Evolutionary conservation across 2,797 vertebrate species (phyloP), one percentile per base, ranked within the genome.

Genomic region (Takifugu rubripes): DNA sequence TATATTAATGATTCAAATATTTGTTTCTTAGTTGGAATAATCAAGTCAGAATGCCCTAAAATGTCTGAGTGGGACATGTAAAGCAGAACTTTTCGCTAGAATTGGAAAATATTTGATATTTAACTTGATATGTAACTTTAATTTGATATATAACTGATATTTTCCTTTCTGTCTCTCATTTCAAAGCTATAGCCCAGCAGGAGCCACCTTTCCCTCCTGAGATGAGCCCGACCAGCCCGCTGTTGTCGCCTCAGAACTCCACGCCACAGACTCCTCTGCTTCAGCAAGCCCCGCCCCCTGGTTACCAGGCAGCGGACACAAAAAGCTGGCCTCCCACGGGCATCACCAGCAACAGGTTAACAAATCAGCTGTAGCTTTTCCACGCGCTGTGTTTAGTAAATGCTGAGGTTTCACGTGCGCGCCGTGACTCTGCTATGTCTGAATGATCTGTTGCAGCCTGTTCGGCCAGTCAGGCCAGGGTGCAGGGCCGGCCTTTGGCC

Each of bases 221-320:
- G 36, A 91, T 96, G 66, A 94, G 94, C 71, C 95, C 95, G 50
- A 93, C 93, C 85, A 96, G 92, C 72, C 93, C 95, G 8, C 77
- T 96, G 87, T 90, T 97, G 84, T 96, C 95, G 1, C 93, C 95
- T 75, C 94, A 94, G 56, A 92, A 94, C 75, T 89, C 94, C 36
- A 90, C 92, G 49, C 90, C 94, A 52, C 95, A 95, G 86, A 96
- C 92, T 86, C 91, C 94, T 80, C 81, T 97, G 89, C 92, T 96
- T 60, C 94, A 95, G 79, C 92, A 94, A n/a, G 87, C 92, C 1
- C 91, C 92, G 0, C 91, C 93, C 1, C 80, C 94, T 11, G 93
- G 94, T 66, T 98, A 96, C 88, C 94, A 96, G 90, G 93, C 95
- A 10, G 92, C 95, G 21, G 95, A 97, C 74, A 91, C 95, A 82